Percentiles rank a stretch among this genome's conserved stretches.
Conservation (phyloP, 2,113 vertebrate genomes). For the Paradoxurus hermaphroditus region DNA sequence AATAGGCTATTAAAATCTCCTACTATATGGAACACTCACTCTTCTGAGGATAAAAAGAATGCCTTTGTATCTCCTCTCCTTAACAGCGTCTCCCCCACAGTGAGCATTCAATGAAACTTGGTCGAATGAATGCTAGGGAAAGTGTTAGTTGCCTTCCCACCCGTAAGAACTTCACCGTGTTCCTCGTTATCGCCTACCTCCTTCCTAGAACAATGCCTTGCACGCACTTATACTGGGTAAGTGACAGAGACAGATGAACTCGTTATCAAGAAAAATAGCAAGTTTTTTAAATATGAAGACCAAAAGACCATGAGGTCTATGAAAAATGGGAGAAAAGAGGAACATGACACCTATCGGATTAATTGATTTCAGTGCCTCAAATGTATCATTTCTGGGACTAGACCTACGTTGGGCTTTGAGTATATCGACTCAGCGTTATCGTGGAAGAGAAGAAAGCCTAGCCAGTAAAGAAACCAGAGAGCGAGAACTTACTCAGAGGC, state of each 20-base stretch:
- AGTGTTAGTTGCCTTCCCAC: background rate
- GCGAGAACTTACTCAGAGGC: background rate
- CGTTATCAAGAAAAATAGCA: background rate
- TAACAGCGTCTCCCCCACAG: background rate
- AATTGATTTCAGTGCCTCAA: background rate
- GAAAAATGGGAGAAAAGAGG: background rate
- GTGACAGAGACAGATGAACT: background rate
- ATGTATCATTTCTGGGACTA: background rate
- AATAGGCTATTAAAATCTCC: background rate
- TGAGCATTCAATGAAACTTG: background rate
- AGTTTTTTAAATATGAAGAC: background rate
- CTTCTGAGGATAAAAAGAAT: background rate
- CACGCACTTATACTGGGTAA: background rate
- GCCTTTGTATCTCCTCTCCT: background rate
- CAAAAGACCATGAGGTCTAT: background rate
- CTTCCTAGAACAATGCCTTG: background rate
- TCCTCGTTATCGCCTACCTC: too few relatives aligned
- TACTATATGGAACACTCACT: background rate
- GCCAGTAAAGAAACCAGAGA: background rate
- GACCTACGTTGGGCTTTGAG: background rate
- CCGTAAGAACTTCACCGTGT: background rate
- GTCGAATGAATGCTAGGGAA: background rate
- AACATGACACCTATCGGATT: background rate
- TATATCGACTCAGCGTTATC: background rate
- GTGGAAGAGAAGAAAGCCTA: background rate